Conservation (phyloP, 1,140 invertebrate genomes). For the Spodoptera litura region DNA sequence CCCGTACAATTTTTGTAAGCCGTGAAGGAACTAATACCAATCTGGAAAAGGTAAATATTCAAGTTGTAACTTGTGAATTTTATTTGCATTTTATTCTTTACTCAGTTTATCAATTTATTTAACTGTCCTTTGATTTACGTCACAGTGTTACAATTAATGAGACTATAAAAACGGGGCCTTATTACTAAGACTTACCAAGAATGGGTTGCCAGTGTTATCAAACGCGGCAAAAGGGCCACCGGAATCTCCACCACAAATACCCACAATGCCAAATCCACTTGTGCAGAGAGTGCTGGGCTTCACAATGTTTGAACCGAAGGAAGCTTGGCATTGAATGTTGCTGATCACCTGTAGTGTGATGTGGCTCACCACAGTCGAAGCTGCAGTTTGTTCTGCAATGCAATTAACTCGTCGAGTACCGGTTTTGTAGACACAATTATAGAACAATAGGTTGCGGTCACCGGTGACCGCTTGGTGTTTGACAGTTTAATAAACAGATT, state of each 20-base stretch:
- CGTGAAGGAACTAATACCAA: conserved; percentile 79
- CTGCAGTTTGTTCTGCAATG: conserved; percentile 29
- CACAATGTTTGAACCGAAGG: conserved; percentile 33
- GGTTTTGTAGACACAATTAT: too few species aligned
- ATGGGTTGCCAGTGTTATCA: background rate
- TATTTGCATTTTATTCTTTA: too few species aligned
- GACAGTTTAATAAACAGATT: background rate
- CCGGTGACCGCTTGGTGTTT: too few species aligned
- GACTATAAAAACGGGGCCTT: too few species aligned
- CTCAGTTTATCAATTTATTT: too few species aligned
- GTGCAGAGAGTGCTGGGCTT: conserved; percentile 50
- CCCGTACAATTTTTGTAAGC: conserved; percentile 66
- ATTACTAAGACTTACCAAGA: background rate
- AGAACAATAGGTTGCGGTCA: too few species aligned
- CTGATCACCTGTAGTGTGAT: conserved; percentile 50
- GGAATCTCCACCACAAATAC: conserved; percentile 57
- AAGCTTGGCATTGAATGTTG: background rate
- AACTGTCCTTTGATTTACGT: too few species aligned
- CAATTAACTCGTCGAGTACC: too few species aligned
- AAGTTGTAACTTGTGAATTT: too few species aligned
- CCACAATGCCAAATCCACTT: conserved; percentile 51
- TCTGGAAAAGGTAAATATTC: conserved; percentile 45
- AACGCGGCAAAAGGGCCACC: conserved; percentile 51
- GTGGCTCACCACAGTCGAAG: conserved; percentile 33
- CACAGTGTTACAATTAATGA: too few species aligned